Percentiles rank a stretch among this genome's conserved stretches.
Conservation (phyloP, 2,797 vertebrate genomes). For the Falco biarmicus region DNA sequence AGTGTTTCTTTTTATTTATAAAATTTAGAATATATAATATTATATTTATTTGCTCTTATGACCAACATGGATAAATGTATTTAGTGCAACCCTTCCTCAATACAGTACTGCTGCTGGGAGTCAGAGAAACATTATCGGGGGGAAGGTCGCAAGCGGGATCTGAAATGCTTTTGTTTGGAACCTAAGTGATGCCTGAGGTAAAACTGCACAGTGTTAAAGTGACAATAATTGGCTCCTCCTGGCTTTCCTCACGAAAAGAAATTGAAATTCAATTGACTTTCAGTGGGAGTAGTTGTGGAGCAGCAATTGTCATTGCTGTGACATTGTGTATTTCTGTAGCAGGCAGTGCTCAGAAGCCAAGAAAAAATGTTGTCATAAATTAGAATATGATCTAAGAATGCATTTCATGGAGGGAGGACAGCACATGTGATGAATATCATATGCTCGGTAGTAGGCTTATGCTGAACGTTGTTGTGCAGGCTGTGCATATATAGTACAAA, state of each 20-base stretch:
- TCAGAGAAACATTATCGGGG: neutral
- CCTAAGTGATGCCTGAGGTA: conserved; percentile 69
- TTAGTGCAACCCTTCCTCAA: conserved; percentile 10
- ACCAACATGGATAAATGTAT: neutral
- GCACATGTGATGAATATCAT: neutral
- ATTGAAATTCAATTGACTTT: conserved; percentile 78
- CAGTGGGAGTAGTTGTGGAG: conserved; percentile 55
- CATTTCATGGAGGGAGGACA: neutral
- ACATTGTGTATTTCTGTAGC: conserved; percentile 67
- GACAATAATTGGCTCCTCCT: conserved; percentile 75
- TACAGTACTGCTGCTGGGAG: neutral
- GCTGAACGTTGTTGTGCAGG: neutral
- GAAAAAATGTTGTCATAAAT: conserved; percentile 37
- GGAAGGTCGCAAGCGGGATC: conserved; percentile 52
- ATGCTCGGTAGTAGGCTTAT: neutral
- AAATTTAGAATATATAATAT: neutral
- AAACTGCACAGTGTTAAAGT: conserved; percentile 67
- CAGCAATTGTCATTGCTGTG: conserved; percentile 75
- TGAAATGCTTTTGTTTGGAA: conserved; percentile 70
- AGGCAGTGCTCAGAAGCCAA: conserved; percentile 19
- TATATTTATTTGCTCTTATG: conserved; percentile 21
- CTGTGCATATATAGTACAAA: neutral
- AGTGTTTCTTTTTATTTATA: neutral
- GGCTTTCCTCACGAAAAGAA: conserved; percentile 67
- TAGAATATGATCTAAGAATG: conserved; percentile 32